A percentile compares a stretch with the other conserved stretches of the same genome.
These are phyloP conservation scores for Octopus bimaculoides DNA, from an alignment of 1,140 invertebrate species.

Conservation along the genomic window DNA sequence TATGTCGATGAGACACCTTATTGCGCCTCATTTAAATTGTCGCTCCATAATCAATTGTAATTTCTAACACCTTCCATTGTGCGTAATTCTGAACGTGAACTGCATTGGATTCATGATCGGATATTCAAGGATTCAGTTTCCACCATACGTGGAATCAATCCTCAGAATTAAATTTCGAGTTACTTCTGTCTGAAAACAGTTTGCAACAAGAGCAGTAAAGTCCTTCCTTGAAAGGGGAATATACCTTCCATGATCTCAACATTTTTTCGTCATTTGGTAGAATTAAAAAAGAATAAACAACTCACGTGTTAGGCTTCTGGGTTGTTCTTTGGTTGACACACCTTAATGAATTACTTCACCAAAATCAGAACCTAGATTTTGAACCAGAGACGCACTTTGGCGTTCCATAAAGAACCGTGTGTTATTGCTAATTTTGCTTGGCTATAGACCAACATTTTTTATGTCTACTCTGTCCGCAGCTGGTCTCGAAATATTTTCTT, in stretches of 20 bases:
- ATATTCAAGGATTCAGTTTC: constrained; percentile 4
- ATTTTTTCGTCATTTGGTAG: constrained; percentile 7
- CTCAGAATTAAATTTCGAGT: constrained; percentile 1
- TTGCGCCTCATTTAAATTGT: neutral
- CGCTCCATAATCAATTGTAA: neutral
- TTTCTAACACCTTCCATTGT: constrained; percentile 4
- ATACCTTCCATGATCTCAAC: constrained; percentile 2
- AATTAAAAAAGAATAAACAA: neutral
- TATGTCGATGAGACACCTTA: no score
- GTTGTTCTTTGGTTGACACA: neutral
- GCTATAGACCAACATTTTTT: constrained; percentile 4
- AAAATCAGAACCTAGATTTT: no score
- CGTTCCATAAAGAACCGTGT: neutral
- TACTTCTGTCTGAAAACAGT: constrained; percentile 1
- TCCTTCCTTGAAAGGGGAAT: neutral
- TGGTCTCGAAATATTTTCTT: neutral
- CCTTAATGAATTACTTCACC: neutral
- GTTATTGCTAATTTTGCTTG: constrained; percentile 7
- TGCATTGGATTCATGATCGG: neutral
- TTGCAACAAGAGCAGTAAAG: constrained; percentile 7
- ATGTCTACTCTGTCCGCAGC: no score
- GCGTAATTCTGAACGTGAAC: neutral
- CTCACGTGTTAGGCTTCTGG: constrained; percentile 3
- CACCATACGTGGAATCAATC: neutral
- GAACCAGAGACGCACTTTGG: neutral